These are phyloP conservation scores for Probaryconus sp. DNA, from an alignment of 1,140 invertebrate species.

Conservation along the genomic window DNA sequence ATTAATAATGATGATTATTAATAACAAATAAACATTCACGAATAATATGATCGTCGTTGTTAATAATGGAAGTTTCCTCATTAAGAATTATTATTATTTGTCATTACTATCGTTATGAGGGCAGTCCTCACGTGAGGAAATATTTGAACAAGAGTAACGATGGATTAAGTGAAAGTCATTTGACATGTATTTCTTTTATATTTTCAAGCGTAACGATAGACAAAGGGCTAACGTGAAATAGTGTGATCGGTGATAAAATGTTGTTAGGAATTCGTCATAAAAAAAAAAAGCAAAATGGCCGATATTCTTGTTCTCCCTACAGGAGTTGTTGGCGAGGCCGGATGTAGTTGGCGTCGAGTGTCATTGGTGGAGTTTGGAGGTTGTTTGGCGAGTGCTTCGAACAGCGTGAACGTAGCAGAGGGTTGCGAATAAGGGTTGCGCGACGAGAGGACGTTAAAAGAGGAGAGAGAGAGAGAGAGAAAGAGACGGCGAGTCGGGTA, in stretches of 20 bases:
- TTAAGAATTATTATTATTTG: too few species aligned
- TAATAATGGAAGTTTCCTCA: too few species aligned
- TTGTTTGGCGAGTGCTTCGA: conserved; percentile 62
- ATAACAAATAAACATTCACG: too few species aligned
- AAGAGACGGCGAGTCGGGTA: conserved; percentile 34
- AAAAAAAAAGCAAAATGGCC: conserved; percentile 40
- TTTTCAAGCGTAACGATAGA: too few species aligned
- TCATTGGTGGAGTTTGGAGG: conserved; percentile 46
- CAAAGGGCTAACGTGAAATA: neutral
- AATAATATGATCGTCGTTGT: too few species aligned
- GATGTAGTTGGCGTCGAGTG: conserved; percentile 42
- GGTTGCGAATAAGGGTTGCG: conserved; percentile 42
- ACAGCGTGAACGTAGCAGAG: conserved; percentile 44
- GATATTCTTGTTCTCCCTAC: conserved; percentile 35
- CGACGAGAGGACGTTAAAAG: conserved; percentile 38
- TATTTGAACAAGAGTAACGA: too few species aligned
- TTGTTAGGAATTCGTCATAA: neutral
- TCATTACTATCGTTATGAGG: too few species aligned
- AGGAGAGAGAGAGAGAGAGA: conserved; percentile 40
- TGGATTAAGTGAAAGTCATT: too few species aligned
- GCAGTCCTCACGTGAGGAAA: too few species aligned
- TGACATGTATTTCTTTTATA: too few species aligned
- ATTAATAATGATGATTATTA: too few species aligned
- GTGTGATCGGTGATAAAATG: neutral
- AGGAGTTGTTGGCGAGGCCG: conserved; percentile 39